Evolutionary conservation across 1,140 invertebrate species (phyloP).

Genomic region (Samia ricini): DNA sequence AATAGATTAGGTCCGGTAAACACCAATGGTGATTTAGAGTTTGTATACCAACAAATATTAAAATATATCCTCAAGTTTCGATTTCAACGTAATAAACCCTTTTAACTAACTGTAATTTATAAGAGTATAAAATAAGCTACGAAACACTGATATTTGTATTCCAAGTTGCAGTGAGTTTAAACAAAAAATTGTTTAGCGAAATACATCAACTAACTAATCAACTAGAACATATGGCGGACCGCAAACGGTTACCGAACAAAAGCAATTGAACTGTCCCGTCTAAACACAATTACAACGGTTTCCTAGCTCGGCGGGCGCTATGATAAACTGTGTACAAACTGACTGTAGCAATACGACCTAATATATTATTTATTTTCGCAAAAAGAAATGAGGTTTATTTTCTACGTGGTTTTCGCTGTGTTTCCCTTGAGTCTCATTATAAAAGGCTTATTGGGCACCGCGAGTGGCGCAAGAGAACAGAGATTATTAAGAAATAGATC

Average conservation of each 20-base stretch:
- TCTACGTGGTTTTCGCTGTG: constrained; percentile 22
- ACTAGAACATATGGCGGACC: not conserved
- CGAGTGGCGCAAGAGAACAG: constrained; percentile 10
- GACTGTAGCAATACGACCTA: not conserved
- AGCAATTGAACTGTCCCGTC: not conserved
- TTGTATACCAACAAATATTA: too few species aligned
- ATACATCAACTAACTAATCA: not conserved
- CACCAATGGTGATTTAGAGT: too few species aligned
- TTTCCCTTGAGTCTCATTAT: constrained; percentile 36
- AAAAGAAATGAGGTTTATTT: constrained; percentile 26
- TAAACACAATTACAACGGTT: not conserved
- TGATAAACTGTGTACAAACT: constrained; percentile 2
- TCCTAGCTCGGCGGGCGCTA: not conserved
- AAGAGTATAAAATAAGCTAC: too few species aligned
- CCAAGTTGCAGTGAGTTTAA: not conserved
- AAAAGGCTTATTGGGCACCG: constrained; percentile 32
- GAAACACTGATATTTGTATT: too few species aligned
- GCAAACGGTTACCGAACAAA: not conserved
- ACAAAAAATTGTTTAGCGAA: not conserved
- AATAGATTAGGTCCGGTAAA: too few species aligned
- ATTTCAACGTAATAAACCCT: too few species aligned
- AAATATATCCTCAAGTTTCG: too few species aligned
- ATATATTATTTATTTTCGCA: constrained; percentile 17
- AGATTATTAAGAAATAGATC: not conserved
- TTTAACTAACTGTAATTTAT: too few species aligned